Evolutionary conservation across 1,140 invertebrate species (phyloP).

Genomic region (Sitophilus oryzae): DNA sequence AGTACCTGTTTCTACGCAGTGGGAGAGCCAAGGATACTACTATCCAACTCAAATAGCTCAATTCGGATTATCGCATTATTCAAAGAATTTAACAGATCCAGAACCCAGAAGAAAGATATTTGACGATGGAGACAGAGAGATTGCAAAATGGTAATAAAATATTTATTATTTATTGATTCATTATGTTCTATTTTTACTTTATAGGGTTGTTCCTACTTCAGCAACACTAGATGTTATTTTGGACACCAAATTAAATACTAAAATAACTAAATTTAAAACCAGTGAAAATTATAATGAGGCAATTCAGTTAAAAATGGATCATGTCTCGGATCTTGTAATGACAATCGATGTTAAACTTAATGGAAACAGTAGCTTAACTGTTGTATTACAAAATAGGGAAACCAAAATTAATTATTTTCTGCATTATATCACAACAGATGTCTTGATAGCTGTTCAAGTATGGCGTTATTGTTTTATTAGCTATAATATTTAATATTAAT

Average conservation of each 20-base stretch:
- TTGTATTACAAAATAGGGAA: conserved; percentile 71
- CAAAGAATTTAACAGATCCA: conserved; percentile 83
- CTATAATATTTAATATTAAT: neutral
- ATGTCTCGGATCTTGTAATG: conserved; percentile 70
- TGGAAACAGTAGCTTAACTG: conserved; percentile 73
- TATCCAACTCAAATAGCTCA: conserved; percentile 99
- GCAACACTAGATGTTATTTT: conserved; percentile 57
- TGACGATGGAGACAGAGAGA: conserved; percentile 66
- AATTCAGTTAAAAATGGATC: conserved; percentile 64
- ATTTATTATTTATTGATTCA: neutral
- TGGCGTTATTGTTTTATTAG: conserved; percentile 25
- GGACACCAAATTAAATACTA: conserved; percentile 49
- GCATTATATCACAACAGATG: conserved; percentile 74
- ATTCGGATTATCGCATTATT: conserved; percentile 95
- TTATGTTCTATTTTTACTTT: conserved; percentile 2
- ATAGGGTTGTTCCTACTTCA: conserved; percentile 51
- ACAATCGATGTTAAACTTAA: conserved; percentile 66
- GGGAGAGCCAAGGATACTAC: conserved; percentile 86
- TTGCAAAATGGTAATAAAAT: conserved; percentile 54
- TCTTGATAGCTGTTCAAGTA: conserved; percentile 66
- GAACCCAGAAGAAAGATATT: conserved; percentile 62
- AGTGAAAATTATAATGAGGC: conserved; percentile 62
- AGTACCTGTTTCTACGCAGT: conserved; percentile 91
- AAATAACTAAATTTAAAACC: conserved; percentile 66
- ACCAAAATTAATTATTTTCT: conserved; percentile 70